phyloP scores from a whole-genome alignment of 1,140 invertebrate genomes.

The Bombus terrestris region DNA sequence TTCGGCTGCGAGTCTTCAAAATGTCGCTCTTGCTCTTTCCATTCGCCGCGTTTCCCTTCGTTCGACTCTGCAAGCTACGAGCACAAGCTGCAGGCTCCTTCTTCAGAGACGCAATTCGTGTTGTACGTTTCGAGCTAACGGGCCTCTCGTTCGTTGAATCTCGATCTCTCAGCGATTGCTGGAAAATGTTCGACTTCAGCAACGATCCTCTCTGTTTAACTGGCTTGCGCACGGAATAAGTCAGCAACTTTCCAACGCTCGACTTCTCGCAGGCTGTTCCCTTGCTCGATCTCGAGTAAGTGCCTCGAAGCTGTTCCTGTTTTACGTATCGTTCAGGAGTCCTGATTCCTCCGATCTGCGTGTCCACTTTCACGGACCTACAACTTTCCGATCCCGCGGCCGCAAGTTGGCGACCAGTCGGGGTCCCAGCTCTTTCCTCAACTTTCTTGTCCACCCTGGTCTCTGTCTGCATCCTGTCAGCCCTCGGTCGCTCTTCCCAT shows the following conservation, averaged over 20 bases:
- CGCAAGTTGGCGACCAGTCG: neutral
- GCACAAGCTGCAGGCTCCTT: neutral
- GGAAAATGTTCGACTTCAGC: conserved; percentile 33
- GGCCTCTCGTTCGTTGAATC: neutral
- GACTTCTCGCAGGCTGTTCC: neutral
- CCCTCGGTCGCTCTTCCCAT: neutral
- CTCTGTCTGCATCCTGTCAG: neutral
- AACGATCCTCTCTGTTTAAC: conserved; percentile 19
- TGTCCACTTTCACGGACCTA: conserved; percentile 40
- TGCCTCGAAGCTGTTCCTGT: conserved; percentile 12
- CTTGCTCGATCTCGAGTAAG: conserved; percentile 32
- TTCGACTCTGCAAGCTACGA: neutral
- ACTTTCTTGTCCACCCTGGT: neutral
- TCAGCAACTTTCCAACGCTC: neutral
- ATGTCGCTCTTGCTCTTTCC: neutral
- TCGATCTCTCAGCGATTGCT: neutral
- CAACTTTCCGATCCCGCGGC: conserved; percentile 14
- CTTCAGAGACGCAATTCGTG: neutral
- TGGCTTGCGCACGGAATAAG: conserved; percentile 24
- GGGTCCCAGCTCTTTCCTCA: neutral
- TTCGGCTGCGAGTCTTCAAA: neutral
- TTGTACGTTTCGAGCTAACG: neutral
- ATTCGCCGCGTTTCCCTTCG: no score
- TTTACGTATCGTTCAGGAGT: conserved; percentile 52
- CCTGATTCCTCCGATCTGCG: conserved; percentile 49